Conservation (phyloP, 2,888 invertebrate genomes). For the Carterocephalus palaemon region DNA sequence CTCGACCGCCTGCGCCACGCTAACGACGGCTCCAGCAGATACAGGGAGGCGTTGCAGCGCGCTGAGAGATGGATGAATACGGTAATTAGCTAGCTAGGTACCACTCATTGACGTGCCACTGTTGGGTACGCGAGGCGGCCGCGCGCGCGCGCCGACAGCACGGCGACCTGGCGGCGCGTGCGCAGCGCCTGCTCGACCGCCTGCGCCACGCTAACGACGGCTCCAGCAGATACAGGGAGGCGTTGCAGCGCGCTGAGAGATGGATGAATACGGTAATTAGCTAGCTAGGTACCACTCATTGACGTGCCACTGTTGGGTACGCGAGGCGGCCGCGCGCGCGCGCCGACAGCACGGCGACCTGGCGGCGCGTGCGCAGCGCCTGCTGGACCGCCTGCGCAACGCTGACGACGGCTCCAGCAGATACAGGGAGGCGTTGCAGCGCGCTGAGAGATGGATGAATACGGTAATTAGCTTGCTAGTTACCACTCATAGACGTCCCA, state of each 20-base stretch:
- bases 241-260: conserved; percentile 86
- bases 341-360: conserved; percentile 90
- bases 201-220: conserved; percentile 85
- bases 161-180: conserved; percentile 88
- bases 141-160: conserved; percentile 88
- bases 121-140: conserved; percentile 88
- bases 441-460: conserved; percentile 87
- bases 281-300: too few relatives aligned
- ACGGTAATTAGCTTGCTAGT: conserved; percentile 76
- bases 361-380: conserved; percentile 87
- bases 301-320: too few relatives aligned
- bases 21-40: conserved; percentile 78
- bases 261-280: conserved; percentile 86
- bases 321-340: conserved; percentile 87
- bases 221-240: conserved; percentile 83
- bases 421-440: conserved; percentile 90
- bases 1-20: conserved; percentile 90
- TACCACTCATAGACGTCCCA: too few relatives aligned
- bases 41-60: conserved; percentile 90
- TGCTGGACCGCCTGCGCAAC: conserved; percentile 89
- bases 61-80: conserved; percentile 88
- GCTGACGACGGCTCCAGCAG: conserved; percentile 80
- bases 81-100: conserved; percentile 61
- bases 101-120: too few relatives aligned
- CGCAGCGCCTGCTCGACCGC: conserved; percentile 90